Percentiles rank a stretch among this genome's conserved stretches.
These are phyloP conservation scores for Limnephilus rhombicus DNA, from an alignment of 2,888 invertebrate genomes.

Conservation along the genomic window DNA sequence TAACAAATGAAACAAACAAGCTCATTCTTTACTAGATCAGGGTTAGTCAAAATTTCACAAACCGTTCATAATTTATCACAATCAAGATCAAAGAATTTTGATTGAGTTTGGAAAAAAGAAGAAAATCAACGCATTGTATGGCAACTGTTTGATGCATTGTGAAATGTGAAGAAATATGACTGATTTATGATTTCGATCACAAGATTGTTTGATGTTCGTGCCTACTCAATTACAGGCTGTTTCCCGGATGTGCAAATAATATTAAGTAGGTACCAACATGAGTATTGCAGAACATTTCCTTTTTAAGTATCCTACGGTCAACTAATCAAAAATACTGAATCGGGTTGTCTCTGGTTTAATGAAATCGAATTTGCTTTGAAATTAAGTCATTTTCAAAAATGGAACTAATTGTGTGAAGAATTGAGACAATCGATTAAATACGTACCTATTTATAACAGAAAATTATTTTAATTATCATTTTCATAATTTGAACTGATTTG, in stretches of 20 bases:
- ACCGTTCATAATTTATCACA: not conserved
- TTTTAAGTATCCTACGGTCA: not conserved
- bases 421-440: too few species aligned
- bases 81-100: not conserved
- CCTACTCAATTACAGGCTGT: not conserved
- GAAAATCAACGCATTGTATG: not conserved
- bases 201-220: not conserved
- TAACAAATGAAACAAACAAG: not conserved
- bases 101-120: not conserved
- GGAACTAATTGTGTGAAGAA: too few species aligned
- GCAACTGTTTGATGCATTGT: not conserved
- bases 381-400: too few species aligned
- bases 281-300: not conserved
- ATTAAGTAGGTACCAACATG: not conserved
- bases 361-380: too few species aligned
- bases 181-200: not conserved
- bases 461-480: too few species aligned
- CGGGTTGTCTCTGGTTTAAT: too few species aligned
- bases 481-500: too few species aligned
- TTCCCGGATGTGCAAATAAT: not conserved
- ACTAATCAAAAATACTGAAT: too few species aligned
- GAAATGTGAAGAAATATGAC: not conserved
- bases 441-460: too few species aligned
- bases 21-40: constrained; percentile 7
- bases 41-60: not conserved